Conservation (phyloP, 1,140 invertebrate genomes). For the Heliconius melpomene region DNA sequence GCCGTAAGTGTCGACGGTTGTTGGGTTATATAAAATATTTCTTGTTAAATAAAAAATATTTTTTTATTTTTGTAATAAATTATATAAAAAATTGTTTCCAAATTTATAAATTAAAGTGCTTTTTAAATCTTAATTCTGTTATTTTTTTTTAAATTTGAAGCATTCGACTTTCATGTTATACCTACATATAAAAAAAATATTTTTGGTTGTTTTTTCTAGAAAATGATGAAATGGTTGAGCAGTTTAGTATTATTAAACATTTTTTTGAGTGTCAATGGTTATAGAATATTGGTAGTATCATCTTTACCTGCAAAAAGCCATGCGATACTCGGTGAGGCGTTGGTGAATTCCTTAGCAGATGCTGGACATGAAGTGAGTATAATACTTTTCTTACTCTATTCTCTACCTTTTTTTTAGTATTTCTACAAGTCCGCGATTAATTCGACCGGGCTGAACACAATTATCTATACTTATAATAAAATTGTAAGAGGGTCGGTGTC, state of each 20-base stretch:
- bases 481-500: no score
- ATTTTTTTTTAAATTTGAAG: no score
- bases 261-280: not conserved
- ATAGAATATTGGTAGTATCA: conserved; percentile 38
- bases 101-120: no score
- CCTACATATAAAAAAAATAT: not conserved
- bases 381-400: not conserved
- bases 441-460: no score
- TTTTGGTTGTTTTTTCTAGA: conserved; percentile 1
- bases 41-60: not conserved
- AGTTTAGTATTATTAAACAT: not conserved
- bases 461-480: no score
- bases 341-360: conserved; percentile 28
- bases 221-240: not conserved
- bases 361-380: conserved; percentile 44
- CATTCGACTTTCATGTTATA: no score
- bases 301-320: conserved; percentile 40
- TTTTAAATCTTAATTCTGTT: no score
- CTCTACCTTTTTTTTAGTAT: no score
- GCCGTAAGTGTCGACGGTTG: not conserved
- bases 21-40: not conserved
- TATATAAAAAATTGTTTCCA: no score
- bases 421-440: no score
- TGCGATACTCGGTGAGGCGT: conserved; percentile 30
- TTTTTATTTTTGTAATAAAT: no score